These are phyloP conservation scores for Brenthis daphne DNA, from an alignment of 2,888 invertebrate genomes.

Conservation along the genomic window DNA sequence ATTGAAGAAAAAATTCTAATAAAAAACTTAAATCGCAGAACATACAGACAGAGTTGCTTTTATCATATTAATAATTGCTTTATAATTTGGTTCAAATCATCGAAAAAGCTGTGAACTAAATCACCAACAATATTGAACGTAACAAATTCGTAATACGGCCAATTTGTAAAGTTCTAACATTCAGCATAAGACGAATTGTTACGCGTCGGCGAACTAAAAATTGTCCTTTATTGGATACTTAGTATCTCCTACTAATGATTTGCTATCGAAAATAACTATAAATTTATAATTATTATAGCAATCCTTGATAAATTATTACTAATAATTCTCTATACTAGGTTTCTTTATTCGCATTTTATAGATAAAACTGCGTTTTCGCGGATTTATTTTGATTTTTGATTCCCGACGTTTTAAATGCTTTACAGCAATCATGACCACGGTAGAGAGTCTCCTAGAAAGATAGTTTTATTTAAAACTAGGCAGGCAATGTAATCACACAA, in stretches of 20 bases:
- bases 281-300: no score
- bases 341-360: no score
- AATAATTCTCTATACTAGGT: no score
- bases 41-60: constrained; percentile 5
- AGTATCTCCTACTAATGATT: neutral
- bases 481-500: no score
- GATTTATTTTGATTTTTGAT: no score
- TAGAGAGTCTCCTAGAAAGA: no score
- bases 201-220: constrained; percentile 47
- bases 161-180: constrained; percentile 18
- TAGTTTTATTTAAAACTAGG: no score
- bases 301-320: no score
- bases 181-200: constrained; percentile 36
- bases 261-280: neutral
- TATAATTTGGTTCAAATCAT: constrained; percentile 20
- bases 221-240: constrained; percentile 51
- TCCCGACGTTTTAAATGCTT: no score
- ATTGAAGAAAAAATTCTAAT: neutral
- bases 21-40: constrained; percentile 2
- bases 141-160: constrained; percentile 19
- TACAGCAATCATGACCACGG: no score
- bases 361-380: no score
- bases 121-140: constrained; percentile 22
- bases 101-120: constrained; percentile 19
- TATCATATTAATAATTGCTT: constrained; percentile 13